Evolutionary conservation across 1,140 invertebrate species (phyloP).

Genomic region (Drosophila albomicans): DNA sequence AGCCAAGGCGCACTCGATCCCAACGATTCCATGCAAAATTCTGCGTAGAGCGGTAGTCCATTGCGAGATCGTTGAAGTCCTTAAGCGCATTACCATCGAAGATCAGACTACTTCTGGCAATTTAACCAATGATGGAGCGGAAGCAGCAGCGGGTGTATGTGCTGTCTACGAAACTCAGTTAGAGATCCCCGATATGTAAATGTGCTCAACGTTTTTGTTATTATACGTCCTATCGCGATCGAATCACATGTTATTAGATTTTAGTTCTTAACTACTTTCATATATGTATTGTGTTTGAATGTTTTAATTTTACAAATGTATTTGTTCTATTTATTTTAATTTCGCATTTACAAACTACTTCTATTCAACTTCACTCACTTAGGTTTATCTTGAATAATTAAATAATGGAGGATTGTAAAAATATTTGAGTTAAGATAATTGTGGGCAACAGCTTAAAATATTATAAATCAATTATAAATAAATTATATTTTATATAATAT

Average conservation of each 20-base stretch:
- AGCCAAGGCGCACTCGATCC: conserved; percentile 90
- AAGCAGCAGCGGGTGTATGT: background rate
- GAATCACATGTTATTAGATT: conserved; percentile 43
- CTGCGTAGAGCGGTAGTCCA: conserved; percentile 73
- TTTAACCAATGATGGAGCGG: background rate
- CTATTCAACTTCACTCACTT: conserved; percentile 9
- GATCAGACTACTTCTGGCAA: conserved; percentile 46
- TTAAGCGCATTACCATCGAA: conserved; percentile 77
- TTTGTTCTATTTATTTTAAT: conserved; percentile 49
- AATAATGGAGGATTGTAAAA: conserved; percentile 25
- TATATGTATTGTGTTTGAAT: conserved; percentile 75
- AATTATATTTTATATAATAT: too few species aligned
- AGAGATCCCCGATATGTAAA: conserved; percentile 84
- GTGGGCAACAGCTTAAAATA: too few species aligned
- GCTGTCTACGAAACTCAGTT: conserved; percentile 75
- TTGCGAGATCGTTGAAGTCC: conserved; percentile 75
- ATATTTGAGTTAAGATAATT: too few species aligned
- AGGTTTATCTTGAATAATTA: conserved; percentile 16
- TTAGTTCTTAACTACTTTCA: conserved; percentile 58
- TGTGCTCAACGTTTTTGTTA: conserved; percentile 52
- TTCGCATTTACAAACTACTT: conserved; percentile 69
- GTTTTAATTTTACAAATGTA: conserved; percentile 50
- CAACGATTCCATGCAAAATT: conserved; percentile 85
- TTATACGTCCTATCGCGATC: conserved; percentile 55
- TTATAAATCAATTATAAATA: too few species aligned